Evolutionary conservation across 2,113 vertebrate species (phyloP).

Genomic region (Motacilla tschutschensis): DNA sequence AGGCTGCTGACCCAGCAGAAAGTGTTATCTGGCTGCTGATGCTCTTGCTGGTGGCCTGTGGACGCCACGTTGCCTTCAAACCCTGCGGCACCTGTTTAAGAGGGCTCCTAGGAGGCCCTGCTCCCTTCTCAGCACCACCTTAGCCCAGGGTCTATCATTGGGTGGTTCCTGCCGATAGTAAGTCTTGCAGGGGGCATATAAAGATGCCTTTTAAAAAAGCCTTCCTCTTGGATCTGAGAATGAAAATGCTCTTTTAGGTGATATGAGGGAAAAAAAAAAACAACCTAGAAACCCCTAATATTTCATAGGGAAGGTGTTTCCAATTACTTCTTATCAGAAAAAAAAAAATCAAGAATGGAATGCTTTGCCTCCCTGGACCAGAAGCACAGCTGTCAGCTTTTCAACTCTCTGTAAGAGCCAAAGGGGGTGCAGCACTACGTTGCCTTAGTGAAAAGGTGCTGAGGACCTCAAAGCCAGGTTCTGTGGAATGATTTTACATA

Average conservation of each 20-base stretch:
- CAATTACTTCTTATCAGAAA: not conserved
- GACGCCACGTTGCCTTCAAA: not conserved
- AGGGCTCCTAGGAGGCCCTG: not conserved
- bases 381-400: not conserved
- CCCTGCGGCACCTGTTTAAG: not conserved
- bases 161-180: not conserved
- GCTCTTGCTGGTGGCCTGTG: not conserved
- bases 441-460: not conserved
- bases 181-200: not conserved
- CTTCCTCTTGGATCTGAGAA: not conserved
- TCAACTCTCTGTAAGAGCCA: not conserved
- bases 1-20: not conserved
- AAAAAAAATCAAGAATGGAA: not conserved
- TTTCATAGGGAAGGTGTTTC: not conserved
- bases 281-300: accelerated
- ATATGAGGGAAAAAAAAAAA: not conserved
- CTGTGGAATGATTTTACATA: not conserved
- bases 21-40: not conserved
- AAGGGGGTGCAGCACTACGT: not conserved
- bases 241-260: not conserved
- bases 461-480: not conserved
- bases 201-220: not conserved
- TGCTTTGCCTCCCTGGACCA: not conserved
- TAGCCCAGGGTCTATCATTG: not conserved
- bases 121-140: not conserved